phyloP scores from a whole-genome alignment of 1,140 invertebrate genomes.

The Pteromalus puparum region DNA sequence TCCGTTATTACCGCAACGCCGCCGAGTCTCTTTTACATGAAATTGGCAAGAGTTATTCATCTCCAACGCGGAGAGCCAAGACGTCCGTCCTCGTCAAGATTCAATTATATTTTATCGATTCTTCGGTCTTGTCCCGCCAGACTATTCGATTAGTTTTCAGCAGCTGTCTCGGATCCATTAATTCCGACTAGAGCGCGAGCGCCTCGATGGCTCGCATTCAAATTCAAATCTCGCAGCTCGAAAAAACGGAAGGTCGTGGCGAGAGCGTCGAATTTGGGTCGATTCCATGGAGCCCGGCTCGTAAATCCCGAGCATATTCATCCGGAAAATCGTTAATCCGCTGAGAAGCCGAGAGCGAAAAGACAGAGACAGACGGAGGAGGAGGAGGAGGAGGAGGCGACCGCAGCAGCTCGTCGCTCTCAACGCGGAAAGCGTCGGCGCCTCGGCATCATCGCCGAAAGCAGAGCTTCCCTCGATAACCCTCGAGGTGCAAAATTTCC shows the following conservation, averaged over 20 bases:
- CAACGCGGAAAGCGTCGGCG: neutral
- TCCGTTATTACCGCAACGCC: too few species aligned
- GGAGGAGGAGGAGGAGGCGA: neutral
- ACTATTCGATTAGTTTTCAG: constrained; percentile 14
- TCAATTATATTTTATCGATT: constrained; percentile 27
- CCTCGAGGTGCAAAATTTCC: constrained; percentile 5
- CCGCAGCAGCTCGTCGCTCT: neutral
- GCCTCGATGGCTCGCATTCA: neutral
- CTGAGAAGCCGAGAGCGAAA: neutral
- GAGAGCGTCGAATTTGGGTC: constrained; percentile 5
- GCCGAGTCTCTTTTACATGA: too few species aligned
- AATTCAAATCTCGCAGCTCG: neutral
- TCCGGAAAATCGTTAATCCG: constrained; percentile 34
- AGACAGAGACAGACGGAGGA: neutral
- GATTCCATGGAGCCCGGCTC: neutral
- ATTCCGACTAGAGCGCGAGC: neutral
- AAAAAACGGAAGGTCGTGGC: neutral
- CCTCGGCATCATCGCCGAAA: neutral
- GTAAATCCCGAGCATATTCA: constrained; percentile 41
- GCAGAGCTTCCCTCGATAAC: neutral
- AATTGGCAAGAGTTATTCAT: too few species aligned
- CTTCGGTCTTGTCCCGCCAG: neutral
- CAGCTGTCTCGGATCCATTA: neutral
- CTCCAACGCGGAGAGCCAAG: too few species aligned
- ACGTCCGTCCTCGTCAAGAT: neutral